Conservation (phyloP, 2,888 invertebrate genomes). For the Euproctis similis region DNA sequence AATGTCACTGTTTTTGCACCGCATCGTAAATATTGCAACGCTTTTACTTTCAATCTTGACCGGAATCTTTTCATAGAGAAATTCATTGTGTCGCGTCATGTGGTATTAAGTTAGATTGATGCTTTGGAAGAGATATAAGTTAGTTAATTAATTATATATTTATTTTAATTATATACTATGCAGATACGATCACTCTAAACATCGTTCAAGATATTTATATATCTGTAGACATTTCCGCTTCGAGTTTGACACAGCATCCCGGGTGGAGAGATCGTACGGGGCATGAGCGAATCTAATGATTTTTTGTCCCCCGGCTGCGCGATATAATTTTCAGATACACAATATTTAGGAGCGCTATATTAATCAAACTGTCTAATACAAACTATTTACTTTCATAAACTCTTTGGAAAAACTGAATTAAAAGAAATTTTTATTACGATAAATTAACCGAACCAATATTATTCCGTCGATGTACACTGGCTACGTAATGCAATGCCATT, state of each 20-base stretch:
- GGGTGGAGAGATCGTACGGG: slow-evolving; percentile 35
- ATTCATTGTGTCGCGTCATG: slow-evolving; percentile 55
- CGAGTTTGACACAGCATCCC: slow-evolving; percentile 56
- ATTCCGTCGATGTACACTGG: no score
- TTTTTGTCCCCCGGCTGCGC: slow-evolving; percentile 44
- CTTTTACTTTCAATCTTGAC: slow-evolving; percentile 47
- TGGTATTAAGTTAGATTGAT: slow-evolving; percentile 28
- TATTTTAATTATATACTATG: no score
- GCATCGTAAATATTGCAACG: slow-evolving; percentile 56
- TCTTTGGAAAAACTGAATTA: no score
- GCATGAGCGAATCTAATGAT: slow-evolving; percentile 72
- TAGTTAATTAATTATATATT: slow-evolving; percentile 14
- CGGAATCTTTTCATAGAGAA: slow-evolving; percentile 49
- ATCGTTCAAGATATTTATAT: no score
- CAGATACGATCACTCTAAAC: no score
- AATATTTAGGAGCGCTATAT: no score
- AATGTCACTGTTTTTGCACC: slow-evolving; percentile 65
- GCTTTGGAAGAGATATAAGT: slow-evolving; percentile 11
- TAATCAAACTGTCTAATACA: no score
- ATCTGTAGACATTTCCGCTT: no score
- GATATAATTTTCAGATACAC: slow-evolving; percentile 1
- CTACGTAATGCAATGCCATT: no score
- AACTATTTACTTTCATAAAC: no score
- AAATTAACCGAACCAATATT: no score
- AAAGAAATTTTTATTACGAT: no score